Percentiles rank a stretch among this genome's conserved stretches.
phyloP scores from a whole-genome alignment of 2,797 vertebrate genomes.

The Mareca penelope region DNA sequence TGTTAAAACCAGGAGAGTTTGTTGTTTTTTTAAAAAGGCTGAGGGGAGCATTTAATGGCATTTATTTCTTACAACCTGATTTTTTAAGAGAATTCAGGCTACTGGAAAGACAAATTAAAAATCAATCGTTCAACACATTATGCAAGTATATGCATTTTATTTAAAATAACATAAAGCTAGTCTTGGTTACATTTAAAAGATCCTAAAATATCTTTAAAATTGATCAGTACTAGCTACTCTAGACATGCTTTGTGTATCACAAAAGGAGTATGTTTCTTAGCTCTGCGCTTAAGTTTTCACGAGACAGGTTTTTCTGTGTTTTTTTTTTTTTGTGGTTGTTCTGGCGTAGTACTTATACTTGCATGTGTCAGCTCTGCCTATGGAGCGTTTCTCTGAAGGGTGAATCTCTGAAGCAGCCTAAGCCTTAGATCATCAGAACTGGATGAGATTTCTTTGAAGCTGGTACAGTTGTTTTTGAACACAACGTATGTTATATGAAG shows the following conservation, averaged over 20 bases:
- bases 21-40: too few relatives aligned
- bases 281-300: background rate
- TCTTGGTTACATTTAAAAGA: background rate
- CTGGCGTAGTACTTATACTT: background rate
- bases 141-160: background rate
- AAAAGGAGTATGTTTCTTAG: background rate
- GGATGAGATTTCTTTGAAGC: background rate
- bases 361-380: background rate
- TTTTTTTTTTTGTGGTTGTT: background rate
- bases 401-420: background rate
- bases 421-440: background rate
- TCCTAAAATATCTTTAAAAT: background rate
- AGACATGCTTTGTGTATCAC: background rate
- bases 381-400: background rate
- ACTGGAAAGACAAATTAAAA: background rate
- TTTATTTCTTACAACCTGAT: background rate
- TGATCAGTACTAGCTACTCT: background rate
- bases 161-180: background rate
- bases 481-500: background rate
- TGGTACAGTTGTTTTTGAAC: too few relatives aligned
- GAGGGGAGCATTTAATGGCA: background rate
- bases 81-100: background rate
- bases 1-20: background rate
- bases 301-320: background rate
- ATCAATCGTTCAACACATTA: background rate